These are phyloP conservation scores for Tridacna crocea DNA, from an alignment of 2,888 invertebrate genomes.

Conservation along the genomic window DNA sequence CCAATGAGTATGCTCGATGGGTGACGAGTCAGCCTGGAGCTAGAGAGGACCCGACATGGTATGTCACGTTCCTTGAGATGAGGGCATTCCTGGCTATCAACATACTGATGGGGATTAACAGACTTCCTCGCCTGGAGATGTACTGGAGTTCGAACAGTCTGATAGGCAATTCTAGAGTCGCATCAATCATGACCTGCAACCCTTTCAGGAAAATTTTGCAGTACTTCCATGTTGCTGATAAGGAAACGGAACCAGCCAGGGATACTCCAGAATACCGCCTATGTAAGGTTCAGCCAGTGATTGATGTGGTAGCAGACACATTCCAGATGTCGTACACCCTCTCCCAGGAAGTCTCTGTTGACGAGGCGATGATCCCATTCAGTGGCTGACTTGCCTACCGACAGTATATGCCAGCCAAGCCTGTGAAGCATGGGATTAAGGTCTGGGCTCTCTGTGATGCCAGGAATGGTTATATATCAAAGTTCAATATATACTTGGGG, in stretches of 20 bases:
- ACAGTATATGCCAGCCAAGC: too few species aligned
- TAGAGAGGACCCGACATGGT: too few species aligned
- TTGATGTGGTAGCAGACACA: slow-evolving; percentile 15
- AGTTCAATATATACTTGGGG: slow-evolving; percentile 37
- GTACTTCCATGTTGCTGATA: slow-evolving; percentile 25
- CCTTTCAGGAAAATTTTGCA: slow-evolving; percentile 17
- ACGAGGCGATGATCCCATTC: slow-evolving; percentile 42
- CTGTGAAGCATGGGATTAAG: too few species aligned
- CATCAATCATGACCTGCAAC: slow-evolving; percentile 19
- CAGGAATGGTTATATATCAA: too few species aligned
- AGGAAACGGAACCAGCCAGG: slow-evolving; percentile 6
- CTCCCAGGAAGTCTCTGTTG: slow-evolving; percentile 34
- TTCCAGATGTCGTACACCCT: slow-evolving; percentile 22
- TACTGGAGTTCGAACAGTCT: too few species aligned
- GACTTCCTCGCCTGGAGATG: slow-evolving; percentile 48
- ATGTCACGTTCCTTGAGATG: neutral
- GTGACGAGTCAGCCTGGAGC: neutral
- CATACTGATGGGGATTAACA: slow-evolving; percentile 46
- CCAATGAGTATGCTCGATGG: neutral
- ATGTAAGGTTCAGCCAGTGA: slow-evolving; percentile 23
- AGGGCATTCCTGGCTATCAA: slow-evolving; percentile 39
- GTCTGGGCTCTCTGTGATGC: too few species aligned
- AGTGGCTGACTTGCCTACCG: slow-evolving; percentile 33
- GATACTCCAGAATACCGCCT: neutral
- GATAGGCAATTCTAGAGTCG: slow-evolving; percentile 9